Percentiles rank a stretch among this genome's conserved stretches.
Evolutionary conservation across 2,888 invertebrate genomes (phyloP).

Genomic region (Eupithecia pulchellata): DNA sequence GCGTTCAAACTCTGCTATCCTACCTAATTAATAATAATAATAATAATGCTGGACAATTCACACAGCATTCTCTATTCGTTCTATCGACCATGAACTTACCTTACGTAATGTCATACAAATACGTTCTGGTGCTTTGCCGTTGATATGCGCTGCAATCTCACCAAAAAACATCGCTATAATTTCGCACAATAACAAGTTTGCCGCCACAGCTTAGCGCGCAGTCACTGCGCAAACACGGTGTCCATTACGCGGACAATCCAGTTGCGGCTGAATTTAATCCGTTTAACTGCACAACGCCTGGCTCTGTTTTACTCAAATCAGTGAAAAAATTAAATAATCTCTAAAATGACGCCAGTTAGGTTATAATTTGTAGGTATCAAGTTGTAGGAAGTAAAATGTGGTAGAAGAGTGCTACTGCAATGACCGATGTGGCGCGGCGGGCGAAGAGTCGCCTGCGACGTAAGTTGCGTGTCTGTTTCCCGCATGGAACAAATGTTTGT

Average conservation of each 20-base stretch:
- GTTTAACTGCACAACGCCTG: conserved; percentile 69
- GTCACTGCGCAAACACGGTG: conserved; percentile 53
- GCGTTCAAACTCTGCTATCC: not conserved
- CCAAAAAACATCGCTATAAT: conserved; percentile 27
- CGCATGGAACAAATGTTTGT: too few relatives aligned
- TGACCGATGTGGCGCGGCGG: too few relatives aligned
- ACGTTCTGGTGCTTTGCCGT: not conserved
- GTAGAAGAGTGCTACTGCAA: too few relatives aligned
- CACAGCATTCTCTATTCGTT: too few relatives aligned
- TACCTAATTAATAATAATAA: too few relatives aligned
- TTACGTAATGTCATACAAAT: not conserved
- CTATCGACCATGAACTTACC: too few relatives aligned
- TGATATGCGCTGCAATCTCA: not conserved
- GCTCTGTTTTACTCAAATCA: conserved; percentile 3
- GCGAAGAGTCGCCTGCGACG: too few relatives aligned
- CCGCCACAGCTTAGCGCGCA: conserved; percentile 41
- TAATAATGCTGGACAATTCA: too few relatives aligned
- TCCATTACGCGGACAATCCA: conserved; percentile 74
- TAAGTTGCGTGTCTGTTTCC: too few relatives aligned
- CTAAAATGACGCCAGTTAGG: not conserved
- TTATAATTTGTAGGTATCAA: too few relatives aligned
- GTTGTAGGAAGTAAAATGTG: too few relatives aligned
- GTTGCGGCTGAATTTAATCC: conserved; percentile 77
- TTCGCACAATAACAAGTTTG: conserved; percentile 57
- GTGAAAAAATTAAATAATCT: not conserved